These are phyloP conservation scores for Bos indicus DNA, from an alignment of 2,113 vertebrate genomes.

Conservation along the genomic window DNA sequence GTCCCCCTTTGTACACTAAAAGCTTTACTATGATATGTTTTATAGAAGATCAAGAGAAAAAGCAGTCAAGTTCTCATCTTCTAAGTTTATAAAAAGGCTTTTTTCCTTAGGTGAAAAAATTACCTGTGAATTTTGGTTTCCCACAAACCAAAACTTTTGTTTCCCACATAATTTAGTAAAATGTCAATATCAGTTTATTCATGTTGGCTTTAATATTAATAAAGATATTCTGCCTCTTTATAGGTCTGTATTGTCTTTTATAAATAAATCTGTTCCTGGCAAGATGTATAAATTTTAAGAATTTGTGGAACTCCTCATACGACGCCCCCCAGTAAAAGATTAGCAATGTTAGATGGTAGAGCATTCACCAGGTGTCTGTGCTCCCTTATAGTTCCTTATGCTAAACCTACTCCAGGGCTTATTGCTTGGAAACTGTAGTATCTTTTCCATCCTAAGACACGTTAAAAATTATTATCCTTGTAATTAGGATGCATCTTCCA, in stretches of 20 bases:
- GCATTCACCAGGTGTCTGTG: neutral
- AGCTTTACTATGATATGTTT: neutral
- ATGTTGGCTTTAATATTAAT: neutral
- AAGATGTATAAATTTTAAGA: neutral
- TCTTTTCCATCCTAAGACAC: neutral
- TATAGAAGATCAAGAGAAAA: neutral
- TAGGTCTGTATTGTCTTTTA: neutral
- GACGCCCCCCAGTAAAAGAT: neutral
- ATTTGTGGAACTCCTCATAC: neutral
- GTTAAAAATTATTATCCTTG: neutral
- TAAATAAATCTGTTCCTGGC: neutral
- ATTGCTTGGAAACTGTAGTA: neutral
- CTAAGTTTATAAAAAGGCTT: neutral
- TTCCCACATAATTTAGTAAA: constrained; percentile 19
- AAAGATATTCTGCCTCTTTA: neutral
- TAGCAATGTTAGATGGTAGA: neutral
- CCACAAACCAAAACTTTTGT: neutral
- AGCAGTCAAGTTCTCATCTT: neutral
- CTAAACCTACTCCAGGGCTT: neutral
- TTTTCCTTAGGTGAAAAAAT: neutral
- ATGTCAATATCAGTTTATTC: neutral
- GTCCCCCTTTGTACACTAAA: neutral
- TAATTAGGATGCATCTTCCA: neutral
- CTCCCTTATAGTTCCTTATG: neutral
- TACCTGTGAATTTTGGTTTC: neutral